A percentile compares a stretch with the other conserved stretches of the same genome.
Evolutionary conservation across 2,797 vertebrate genomes (phyloP).

Genomic region (Amblyopsis hoosieri): DNA sequence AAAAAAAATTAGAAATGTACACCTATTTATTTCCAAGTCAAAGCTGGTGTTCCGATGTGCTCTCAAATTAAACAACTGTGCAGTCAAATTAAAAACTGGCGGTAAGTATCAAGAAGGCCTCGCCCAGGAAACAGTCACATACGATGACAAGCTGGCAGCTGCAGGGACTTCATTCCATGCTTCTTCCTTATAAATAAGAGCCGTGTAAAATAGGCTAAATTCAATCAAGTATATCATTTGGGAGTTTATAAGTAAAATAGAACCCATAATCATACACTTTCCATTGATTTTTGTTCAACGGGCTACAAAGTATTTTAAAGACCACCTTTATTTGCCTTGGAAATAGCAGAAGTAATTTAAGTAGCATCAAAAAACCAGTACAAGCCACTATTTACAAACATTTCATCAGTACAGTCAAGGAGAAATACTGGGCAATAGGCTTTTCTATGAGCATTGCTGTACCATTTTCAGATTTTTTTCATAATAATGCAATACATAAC

Average conservation of each 20-base stretch:
- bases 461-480: conserved; percentile 50
- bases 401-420: conserved; percentile 76
- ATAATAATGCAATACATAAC: conserved; percentile 66
- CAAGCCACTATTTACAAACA: conserved; percentile 90
- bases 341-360: conserved; percentile 85
- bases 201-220: no score
- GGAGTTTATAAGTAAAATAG: no score
- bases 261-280: no score
- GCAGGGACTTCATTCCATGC: no score
- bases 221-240: no score
- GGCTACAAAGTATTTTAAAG: conserved; percentile 64
- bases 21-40: accelerated
- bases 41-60: conserved; percentile 1
- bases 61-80: no score
- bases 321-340: conserved; percentile 87
- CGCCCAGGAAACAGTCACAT: conserved; percentile 38
- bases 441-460: conserved; percentile 48
- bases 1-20: background rate
- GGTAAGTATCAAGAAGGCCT: conserved; percentile 26
- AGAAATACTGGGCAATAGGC: conserved; percentile 57
- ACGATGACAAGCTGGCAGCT: background rate
- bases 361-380: conserved; percentile 83
- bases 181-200: no score
- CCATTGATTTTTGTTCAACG: background rate
- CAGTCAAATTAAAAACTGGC: conserved; percentile 34